Conservation (phyloP, 2,113 vertebrate species). For the Lophura nycthemera region DNA sequence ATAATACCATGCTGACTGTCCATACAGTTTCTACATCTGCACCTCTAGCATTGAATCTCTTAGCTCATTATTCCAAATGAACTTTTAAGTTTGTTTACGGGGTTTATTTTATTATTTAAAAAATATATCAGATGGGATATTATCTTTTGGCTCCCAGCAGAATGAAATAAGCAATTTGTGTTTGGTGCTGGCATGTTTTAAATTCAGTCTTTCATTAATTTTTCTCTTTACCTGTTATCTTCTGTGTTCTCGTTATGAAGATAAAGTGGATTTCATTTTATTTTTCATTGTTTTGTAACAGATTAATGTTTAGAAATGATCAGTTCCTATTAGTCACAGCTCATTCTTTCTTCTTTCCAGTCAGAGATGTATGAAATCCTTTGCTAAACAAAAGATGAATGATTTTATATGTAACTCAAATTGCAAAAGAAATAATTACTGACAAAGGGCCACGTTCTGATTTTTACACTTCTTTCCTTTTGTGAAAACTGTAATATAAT, state of each 20-base stretch:
- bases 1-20: background rate
- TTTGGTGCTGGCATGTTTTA: conserved; percentile 42
- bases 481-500: conserved; percentile 25
- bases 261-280: conserved; percentile 57
- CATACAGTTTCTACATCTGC: background rate
- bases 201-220: conserved; percentile 61
- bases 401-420: background rate
- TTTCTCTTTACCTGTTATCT: conserved; percentile 48
- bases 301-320: conserved; percentile 61
- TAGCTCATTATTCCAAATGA: conserved; percentile 8
- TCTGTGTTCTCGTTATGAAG: conserved; percentile 43
- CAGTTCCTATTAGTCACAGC: conserved; percentile 64
- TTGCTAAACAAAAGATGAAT: conserved; percentile 66
- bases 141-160: conserved; percentile 21
- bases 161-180: conserved; percentile 42
- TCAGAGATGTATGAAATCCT: conserved; percentile 53
- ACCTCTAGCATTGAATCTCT: background rate
- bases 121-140: background rate
- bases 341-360: conserved; percentile 38
- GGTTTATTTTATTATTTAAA: background rate
- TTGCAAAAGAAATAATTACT: conserved; percentile 52
- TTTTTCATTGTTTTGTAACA: conserved; percentile 44
- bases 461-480: background rate
- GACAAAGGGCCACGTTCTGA: conserved; percentile 9
- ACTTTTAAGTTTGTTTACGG: background rate